phyloP scores from a whole-genome alignment of 2,113 vertebrate genomes.

The Mobula birostris region DNA sequence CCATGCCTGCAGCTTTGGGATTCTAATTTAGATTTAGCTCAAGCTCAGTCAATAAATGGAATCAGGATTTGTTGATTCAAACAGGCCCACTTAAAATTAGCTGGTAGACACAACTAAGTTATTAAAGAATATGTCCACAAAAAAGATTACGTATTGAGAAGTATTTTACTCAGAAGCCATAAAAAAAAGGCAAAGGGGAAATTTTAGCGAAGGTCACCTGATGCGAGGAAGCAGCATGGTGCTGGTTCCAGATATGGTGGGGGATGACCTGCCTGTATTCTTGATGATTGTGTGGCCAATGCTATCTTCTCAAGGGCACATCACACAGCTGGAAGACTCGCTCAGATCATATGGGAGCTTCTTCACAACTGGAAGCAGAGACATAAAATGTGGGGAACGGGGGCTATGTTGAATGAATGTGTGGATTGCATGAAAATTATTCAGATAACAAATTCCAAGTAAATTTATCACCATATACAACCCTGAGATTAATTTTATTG shows the following conservation, averaged over 20 bases:
- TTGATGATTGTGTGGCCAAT: not conserved
- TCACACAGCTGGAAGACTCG: not conserved
- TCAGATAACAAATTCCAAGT: too few species aligned
- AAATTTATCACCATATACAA: too few species aligned
- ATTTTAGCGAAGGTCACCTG: not conserved
- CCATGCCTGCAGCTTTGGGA: not conserved
- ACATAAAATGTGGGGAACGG: too few species aligned
- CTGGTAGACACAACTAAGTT: not conserved
- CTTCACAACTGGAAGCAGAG: not conserved
- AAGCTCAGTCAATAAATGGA: not conserved
- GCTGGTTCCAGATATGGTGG: not conserved
- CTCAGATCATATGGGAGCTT: not conserved
- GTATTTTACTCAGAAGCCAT: not conserved
- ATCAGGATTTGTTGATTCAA: not conserved
- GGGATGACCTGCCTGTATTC: not conserved
- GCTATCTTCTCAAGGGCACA: not conserved
- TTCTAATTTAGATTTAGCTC: not conserved
- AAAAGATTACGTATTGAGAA: not conserved
- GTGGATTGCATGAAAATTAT: too few species aligned
- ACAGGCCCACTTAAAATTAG: not conserved
- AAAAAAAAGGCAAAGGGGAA: not conserved
- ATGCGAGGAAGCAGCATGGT: not conserved
- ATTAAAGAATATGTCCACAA: not conserved
- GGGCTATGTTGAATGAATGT: too few species aligned
- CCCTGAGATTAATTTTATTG: too few species aligned